These are phyloP conservation scores for Plebejus argus DNA, from an alignment of 2,888 invertebrate species.

Conservation along the genomic window DNA sequence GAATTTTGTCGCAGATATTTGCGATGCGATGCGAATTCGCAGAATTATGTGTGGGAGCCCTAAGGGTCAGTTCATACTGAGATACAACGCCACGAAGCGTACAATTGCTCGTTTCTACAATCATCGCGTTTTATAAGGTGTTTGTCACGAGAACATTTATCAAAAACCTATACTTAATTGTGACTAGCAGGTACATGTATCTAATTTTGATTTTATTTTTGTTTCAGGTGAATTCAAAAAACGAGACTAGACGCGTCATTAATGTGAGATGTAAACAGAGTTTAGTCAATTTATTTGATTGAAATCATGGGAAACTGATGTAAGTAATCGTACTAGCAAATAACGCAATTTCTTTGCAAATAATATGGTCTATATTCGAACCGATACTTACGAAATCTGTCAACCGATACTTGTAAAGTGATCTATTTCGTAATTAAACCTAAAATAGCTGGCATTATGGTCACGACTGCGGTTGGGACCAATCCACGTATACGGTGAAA, in stretches of 20 bases:
- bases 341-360: not conserved
- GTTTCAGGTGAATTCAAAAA: constrained; percentile 9
- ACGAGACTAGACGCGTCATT: not conserved
- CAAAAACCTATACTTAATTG: not conserved
- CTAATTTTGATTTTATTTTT: not conserved
- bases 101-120: no score
- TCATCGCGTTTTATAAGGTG: no score
- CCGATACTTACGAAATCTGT: constrained; percentile 8
- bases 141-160: no score
- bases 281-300: no score
- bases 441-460: constrained; percentile 22
- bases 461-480: constrained; percentile 26
- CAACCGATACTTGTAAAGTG: constrained; percentile 17
- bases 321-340: not conserved
- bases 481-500: constrained; percentile 40
- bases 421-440: constrained; percentile 30
- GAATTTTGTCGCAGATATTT: no score
- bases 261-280: no score
- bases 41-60: no score
- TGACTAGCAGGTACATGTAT: not conserved
- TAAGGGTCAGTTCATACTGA: no score
- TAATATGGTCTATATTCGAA: not conserved
- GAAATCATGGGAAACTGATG: no score
- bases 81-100: no score
- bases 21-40: no score